Evolutionary conservation across 2,797 vertebrate species (phyloP).

Genomic region (Okamejei kenojei): DNA sequence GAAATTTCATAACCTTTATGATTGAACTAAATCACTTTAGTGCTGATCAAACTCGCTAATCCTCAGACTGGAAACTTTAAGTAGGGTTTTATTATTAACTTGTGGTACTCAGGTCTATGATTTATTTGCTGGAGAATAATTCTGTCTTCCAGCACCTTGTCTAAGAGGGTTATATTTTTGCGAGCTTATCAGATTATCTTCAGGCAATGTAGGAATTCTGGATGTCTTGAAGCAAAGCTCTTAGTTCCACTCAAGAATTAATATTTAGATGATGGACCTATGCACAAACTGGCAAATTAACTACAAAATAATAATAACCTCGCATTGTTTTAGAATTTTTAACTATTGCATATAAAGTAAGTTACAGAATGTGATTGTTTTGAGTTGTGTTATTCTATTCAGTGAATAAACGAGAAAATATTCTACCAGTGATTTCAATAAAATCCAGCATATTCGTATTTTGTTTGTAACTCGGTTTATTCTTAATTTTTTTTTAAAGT

Average conservation of each 20-base stretch:
- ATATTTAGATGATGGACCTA: not conserved
- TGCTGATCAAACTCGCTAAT: not conserved
- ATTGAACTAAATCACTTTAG: not conserved
- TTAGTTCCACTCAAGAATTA: not conserved
- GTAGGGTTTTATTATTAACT: not conserved
- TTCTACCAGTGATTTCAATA: not conserved
- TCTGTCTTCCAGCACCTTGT: not conserved
- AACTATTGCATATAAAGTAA: not conserved
- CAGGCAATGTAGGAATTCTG: not conserved
- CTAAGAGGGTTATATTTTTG: not conserved
- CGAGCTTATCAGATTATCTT: not conserved
- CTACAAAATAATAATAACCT: not conserved
- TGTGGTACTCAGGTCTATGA: not conserved
- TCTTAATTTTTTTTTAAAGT: not conserved
- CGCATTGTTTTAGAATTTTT: no score
- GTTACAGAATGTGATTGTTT: not conserved
- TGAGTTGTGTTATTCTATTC: not conserved
- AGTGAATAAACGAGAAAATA: not conserved
- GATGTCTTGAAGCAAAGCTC: not conserved
- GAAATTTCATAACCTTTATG: not conserved
- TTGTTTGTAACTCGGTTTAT: not conserved
- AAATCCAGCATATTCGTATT: not conserved
- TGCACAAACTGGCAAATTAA: not conserved
- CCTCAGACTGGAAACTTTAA: not conserved
- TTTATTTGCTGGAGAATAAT: not conserved